Base-by-base conservation (phyloP, 2,888 invertebrate genomes). In the Biston betularia region DNA sequence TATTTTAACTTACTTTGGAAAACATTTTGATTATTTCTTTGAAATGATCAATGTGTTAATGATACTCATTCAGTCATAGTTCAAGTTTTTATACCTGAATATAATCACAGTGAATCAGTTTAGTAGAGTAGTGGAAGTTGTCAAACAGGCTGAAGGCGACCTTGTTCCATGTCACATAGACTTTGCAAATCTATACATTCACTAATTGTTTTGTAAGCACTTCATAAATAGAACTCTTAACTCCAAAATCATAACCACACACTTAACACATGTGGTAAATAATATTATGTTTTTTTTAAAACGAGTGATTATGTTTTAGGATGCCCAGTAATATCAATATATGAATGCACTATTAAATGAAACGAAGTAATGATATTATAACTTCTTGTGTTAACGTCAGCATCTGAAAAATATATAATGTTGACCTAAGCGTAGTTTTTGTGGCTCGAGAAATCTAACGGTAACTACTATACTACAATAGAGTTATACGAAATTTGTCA, bases 61-160 rank as follows among this genome's bases (percentile, higher is more conserved):
- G 85, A 82, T 86, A 70, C 67, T 68, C 71, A 58, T 69, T 63
- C 69, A 70, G 55, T 70, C 63, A 70, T 65, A 75, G 74, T 65
- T 74, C 72, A 77, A 73, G 78, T 85, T 85, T 84, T 79, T 86
- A 86, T 86, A 86, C 77, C 77, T 75, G 68, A 69, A 57, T 57
- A 65, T 54, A 68, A 71, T 74, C 68, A 75, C 69, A 68, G 64
- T 68, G 65, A 72, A 78, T 76, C 75, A 75, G 77, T 75, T 71
- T 65, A 57, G 68, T 72, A 74, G 76, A 78, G 84, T 79, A 84
- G 85, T 84, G 84, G 85, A 84, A 69, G 76, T 74, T 73, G 77
- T 79, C 74, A 72, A 72, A 65, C 75, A 33, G 70, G 74, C 73
- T 65, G 54, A 67, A 56, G 63, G 65, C 62, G 71, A 67, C 77